Evolutionary conservation across 1,140 invertebrate species (phyloP).

Genomic region (Penaeus indicus): DNA sequence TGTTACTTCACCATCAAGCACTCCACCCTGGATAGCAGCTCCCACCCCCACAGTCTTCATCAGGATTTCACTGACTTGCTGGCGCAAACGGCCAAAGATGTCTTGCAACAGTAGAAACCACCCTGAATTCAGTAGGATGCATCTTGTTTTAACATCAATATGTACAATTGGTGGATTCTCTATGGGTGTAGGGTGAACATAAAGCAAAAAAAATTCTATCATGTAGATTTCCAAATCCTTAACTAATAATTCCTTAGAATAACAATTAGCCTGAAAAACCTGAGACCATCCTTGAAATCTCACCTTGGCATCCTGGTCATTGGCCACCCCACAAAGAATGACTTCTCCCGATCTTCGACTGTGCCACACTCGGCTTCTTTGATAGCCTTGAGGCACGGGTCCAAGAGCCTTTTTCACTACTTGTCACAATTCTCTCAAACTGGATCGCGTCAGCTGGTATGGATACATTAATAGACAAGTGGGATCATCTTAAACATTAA

Average conservation of each 20-base stretch:
- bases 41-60: slow-evolving; percentile 98
- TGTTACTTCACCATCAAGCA: slow-evolving; percentile 95
- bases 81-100: slow-evolving; percentile 93
- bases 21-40: slow-evolving; percentile 97
- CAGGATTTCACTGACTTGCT: slow-evolving; percentile 93
- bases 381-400: slow-evolving; percentile 96
- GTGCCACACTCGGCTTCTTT: slow-evolving; percentile 95
- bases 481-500: background rate
- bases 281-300: slow-evolving; percentile 35
- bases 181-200: too few species aligned
- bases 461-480: background rate
- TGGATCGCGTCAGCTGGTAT: slow-evolving; percentile 83
- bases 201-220: too few species aligned
- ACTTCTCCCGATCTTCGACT: slow-evolving; percentile 97
- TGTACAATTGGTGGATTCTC: too few species aligned
- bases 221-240: too few species aligned
- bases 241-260: background rate
- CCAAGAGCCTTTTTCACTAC: slow-evolving; percentile 95
- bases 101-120: slow-evolving; percentile 95
- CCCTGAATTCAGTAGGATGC: slow-evolving; percentile 71
- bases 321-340: slow-evolving; percentile 95
- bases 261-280: background rate
- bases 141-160: too few species aligned
- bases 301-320: slow-evolving; percentile 99
- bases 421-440: slow-evolving; percentile 93